Evolutionary conservation across 2,888 invertebrate species (phyloP), one percentile per base, ranked within the genome.

Genomic region (Dastarcus helophoroides): DNA sequence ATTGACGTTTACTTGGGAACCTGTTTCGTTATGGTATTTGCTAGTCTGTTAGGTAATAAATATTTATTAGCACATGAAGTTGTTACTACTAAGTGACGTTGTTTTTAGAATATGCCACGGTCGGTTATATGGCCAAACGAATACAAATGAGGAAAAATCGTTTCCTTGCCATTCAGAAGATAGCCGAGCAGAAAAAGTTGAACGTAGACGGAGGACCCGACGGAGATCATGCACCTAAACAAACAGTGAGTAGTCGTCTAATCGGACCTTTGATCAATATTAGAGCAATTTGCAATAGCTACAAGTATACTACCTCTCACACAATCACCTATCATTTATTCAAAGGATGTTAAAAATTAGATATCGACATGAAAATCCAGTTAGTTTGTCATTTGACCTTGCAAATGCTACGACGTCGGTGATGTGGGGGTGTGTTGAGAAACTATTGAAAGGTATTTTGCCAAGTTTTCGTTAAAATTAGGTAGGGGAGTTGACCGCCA

Each of bases 1-100:
- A 94, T 94, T 64, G 94, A 94, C 68, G 91, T 94, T 53, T 94
- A 91, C 68, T 71, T 93, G 67, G 91, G 91, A 56, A 93, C 91
- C 56, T 93, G 91, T 71, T 94, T 94, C 84, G 89, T 94, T 62
- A 94, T 94, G 93, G 94, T 94, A 60, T 94, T 94, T 73, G 93
- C 93, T 53, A 91, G 91, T 64, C 72, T 95, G 60, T 69, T 95
- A 69, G 90, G 89, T 88, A 24, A 11, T 13, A 8, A 25, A 25
- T n/a, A 25, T 13, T 12, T 25, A 4, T 25, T 25, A 4, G 13
- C 14, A 7, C 3, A 2, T 25, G 3, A 2, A 8, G 12, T 25
- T 3, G 13, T 3, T 14, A 25, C 12, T 11, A 13, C 19, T 17
- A n/a, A 17, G 23, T 31, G 8, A 14, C 14, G 13, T 26, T 11